Evolutionary conservation across 1,140 invertebrate genomes (phyloP).

Genomic region (Meloidogyne floridensis): DNA sequence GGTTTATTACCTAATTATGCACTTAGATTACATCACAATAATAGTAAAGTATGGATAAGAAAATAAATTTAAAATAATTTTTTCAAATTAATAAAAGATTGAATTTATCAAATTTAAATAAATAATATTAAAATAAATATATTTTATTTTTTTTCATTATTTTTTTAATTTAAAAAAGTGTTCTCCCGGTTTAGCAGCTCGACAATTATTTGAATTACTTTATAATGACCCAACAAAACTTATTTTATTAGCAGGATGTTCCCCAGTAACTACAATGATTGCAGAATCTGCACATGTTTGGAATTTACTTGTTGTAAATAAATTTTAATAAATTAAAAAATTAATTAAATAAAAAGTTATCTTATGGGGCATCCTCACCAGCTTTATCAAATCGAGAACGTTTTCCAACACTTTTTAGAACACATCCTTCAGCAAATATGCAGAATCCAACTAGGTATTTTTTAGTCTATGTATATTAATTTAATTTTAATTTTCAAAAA

Average conservation of each 20-base stretch:
- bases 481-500: slow-evolving; percentile 15
- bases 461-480: not conserved
- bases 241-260: slow-evolving; percentile 88
- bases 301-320: slow-evolving; percentile 92
- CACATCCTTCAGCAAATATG: slow-evolving; percentile 97
- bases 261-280: slow-evolving; percentile 97
- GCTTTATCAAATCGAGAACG: slow-evolving; percentile 93
- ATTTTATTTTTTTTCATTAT: no score
- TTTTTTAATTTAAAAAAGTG: slow-evolving; percentile 74
- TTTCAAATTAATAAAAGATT: not conserved
- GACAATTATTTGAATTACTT: slow-evolving; percentile 95
- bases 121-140: no score
- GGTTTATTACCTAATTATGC: slow-evolving; percentile 89
- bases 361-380: slow-evolving; percentile 95
- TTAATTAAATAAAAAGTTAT: slow-evolving; percentile 74
- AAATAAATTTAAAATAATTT: not conserved
- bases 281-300: slow-evolving; percentile 99
- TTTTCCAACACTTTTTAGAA: slow-evolving; percentile 96
- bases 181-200: slow-evolving; percentile 92
- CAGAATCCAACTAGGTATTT: slow-evolving; percentile 84
- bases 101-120: no score
- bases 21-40: slow-evolving; percentile 88
- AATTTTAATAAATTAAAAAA: not conserved
- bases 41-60: slow-evolving; percentile 81
- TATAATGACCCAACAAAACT: slow-evolving; percentile 94